Evolutionary conservation across 2,888 invertebrate species (phyloP), one percentile per base, ranked within the genome.

Genomic region (Idaea dimidiata): DNA sequence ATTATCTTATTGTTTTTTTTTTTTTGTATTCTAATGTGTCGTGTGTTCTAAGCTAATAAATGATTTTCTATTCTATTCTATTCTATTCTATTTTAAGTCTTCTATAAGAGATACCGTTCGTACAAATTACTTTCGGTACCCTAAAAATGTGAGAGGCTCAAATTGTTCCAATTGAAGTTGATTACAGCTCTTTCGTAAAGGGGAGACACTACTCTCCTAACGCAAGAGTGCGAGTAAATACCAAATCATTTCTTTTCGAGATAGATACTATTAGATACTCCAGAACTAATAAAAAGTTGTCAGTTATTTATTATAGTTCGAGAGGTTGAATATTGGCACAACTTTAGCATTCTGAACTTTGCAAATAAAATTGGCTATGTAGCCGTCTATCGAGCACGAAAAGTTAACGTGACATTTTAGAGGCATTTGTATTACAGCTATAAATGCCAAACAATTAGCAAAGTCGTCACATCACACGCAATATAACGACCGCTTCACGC

Each of bases 381-480:
- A 8, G 6, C 32, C 6, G 14, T 43, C 43, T 24, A 24, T 24
- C 5, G 24, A 43, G 10, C 43, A 8, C 43, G 43, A 43, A 43
- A 43, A 43, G 43, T 43, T 43, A 43, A 43, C 43, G 43, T 43
- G 43, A 10, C 43, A 14, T 43, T 43, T 43, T 43, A 43, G 43
- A 43, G 43, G 43, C 43, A 43, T 43, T 43, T 32, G 5, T 33
- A 33, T 33, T 33, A 8, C 14, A 1, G 14, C 43, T 43, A 43
- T 43, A 43, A 43, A 43, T 43, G 43, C 43, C 43, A 43, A 43
- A 43, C 43, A 43, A 43, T 43, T 43, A 43, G 14, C 43, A 1
- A 43, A 43, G 43, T 43, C 43, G 43, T 57, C 57, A 55, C 55
- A 57, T 57, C 17, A 57, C 24, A 57, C 43, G 10, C 43, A 43